phyloP scores from a whole-genome alignment of 2,113 vertebrate species.

The Oryzias melastigma region DNA sequence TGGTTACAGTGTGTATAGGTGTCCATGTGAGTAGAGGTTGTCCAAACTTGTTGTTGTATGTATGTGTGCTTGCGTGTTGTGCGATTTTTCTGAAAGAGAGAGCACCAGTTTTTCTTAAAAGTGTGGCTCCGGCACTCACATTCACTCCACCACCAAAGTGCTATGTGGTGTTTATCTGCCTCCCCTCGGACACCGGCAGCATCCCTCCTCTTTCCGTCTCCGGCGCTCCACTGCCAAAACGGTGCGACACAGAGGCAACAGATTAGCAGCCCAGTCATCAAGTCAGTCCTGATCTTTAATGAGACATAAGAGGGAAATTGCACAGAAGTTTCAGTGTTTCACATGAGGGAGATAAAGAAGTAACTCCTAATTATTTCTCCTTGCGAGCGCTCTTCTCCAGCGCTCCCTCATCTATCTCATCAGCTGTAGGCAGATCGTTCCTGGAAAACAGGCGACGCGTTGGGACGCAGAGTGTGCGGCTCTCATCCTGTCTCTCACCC shows the following conservation, averaged over 20 bases:
- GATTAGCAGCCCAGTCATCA: too few species aligned
- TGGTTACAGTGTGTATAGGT: constrained; percentile 4
- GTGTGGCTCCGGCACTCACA: constrained; percentile 82
- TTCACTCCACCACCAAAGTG: constrained; percentile 79
- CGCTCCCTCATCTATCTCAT: constrained; percentile 30
- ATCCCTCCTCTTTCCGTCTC: constrained; percentile 67
- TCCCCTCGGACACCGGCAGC: constrained; percentile 74
- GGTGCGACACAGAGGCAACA: constrained; percentile 3
- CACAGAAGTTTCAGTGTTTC: constrained; percentile 12
- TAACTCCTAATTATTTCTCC: constrained; percentile 14
- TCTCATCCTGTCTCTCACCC: constrained; percentile 55
- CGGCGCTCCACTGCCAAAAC: constrained; percentile 51
- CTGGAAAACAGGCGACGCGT: constrained; percentile 49
- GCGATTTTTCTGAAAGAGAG: constrained; percentile 44
- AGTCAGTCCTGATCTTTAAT: constrained; percentile 13
- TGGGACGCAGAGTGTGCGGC: constrained; percentile 38
- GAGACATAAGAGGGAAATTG: not conserved
- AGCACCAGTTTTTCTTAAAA: constrained; percentile 74
- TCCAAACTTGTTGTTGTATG: not conserved
- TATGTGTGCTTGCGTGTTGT: constrained; percentile 11
- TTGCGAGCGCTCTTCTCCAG: constrained; percentile 16
- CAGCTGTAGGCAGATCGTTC: constrained; percentile 28
- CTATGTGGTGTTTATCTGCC: constrained; percentile 77
- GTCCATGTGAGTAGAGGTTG: too few species aligned
- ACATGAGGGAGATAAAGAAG: constrained; percentile 26